phyloP scores from a whole-genome alignment of 2,113 vertebrate genomes.

The Anseranas semipalmata region DNA sequence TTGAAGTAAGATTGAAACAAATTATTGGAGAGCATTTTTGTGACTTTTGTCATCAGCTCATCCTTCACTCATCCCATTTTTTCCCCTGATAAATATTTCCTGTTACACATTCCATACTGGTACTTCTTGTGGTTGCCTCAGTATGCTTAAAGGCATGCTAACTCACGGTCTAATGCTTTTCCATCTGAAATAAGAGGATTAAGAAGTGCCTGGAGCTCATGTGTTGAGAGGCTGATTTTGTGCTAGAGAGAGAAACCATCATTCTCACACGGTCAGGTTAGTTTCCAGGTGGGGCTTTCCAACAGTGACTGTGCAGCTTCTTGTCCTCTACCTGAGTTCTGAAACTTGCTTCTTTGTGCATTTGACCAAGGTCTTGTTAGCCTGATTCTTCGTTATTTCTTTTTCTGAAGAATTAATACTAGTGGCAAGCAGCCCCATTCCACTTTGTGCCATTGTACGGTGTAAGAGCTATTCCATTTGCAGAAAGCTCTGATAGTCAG shows the following conservation, averaged over 20 bases:
- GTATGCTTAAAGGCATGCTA: background rate
- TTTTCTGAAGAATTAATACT: background rate
- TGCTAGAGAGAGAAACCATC: background rate
- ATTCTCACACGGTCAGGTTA: background rate
- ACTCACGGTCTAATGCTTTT: background rate
- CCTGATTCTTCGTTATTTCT: background rate
- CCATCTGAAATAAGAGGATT: background rate
- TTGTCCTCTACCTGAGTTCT: background rate
- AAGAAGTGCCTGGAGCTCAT: background rate
- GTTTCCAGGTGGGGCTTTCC: conserved; percentile 25
- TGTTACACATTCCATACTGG: background rate
- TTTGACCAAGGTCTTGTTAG: background rate
- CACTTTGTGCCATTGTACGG: background rate
- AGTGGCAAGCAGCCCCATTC: conserved; percentile 27
- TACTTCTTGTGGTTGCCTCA: background rate
- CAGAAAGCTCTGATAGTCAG: background rate
- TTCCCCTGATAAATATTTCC: background rate
- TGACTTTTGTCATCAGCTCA: background rate
- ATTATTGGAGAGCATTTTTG: background rate
- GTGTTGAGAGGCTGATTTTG: background rate
- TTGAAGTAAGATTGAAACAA: conserved; percentile 25
- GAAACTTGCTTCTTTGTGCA: background rate
- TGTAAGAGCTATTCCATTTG: conserved; percentile 7
- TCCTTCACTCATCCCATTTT: background rate
- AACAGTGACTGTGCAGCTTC: background rate